Evolutionary conservation across 2,888 invertebrate species (phyloP), one percentile per base, ranked within the genome.

Genomic region (Nomada hirtipes): DNA sequence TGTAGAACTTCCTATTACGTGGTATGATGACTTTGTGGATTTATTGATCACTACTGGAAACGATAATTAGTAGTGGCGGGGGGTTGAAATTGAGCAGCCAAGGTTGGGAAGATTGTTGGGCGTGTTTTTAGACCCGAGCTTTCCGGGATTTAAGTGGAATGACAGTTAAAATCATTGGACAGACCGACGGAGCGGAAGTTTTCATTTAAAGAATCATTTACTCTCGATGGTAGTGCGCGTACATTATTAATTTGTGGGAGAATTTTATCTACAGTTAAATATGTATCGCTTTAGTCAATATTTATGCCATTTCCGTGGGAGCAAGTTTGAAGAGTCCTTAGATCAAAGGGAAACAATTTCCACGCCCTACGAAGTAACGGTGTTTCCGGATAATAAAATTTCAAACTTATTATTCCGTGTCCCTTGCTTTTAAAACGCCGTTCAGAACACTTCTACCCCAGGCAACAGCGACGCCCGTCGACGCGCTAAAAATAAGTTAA

Each of bases 401-500:
- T 36, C 13, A 44, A 55, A 64, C 53, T 53, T n/a, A 72, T 42
- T 55, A 29, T 55, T 36, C 36, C 60, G 11, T 60, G 23, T 71
- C 26, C n/a, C 23, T 50, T 15, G 55, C 47, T n/a, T 20, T 23
- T 47, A n/a, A 36, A 52, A n/a, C 63, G 47, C 7, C 61, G 15
- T 15, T 15, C 47, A n/a, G 47, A 47, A 47, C 23, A 36, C 7
- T 42, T 36, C 26, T 23, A 20, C 63, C 36, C 7, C 15, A 7
- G 18, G 18, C 50, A 15, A 3, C 63, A 15, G 53, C 72, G 53
- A 20, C 18, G 36, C 11, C 50, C 2, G 0, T 53, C 47, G 61
- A 1, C 52, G 60, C 61, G 63, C 80, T 80, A 80, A 80, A 80
- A 80, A 80, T 80, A 80, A 61, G 57, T 13, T 52, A 67, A 73